Evolutionary conservation across 2,113 vertebrate genomes (phyloP).

Genomic region (Aptenodytes patagonicus): DNA sequence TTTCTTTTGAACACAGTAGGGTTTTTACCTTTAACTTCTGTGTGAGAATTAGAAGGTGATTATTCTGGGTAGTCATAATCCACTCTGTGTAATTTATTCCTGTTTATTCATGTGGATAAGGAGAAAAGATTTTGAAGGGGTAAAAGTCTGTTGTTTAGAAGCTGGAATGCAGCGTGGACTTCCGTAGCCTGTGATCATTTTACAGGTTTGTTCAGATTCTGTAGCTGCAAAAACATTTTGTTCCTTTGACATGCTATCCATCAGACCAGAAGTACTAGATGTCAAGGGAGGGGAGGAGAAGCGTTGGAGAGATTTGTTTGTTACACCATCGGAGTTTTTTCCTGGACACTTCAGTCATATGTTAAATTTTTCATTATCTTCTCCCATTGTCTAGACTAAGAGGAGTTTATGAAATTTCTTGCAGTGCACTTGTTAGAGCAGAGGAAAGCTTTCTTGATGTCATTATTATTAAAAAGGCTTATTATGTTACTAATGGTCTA

Average conservation of each 20-base stretch:
- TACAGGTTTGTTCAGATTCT: neutral
- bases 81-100: neutral
- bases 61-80: neutral
- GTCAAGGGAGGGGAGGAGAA: neutral
- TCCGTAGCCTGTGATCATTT: neutral
- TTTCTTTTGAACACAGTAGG: neutral
- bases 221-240: neutral
- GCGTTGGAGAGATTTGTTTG: neutral
- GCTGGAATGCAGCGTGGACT: neutral
- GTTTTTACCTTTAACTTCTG: neutral
- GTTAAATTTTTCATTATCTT: neutral
- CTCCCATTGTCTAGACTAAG: neutral
- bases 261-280: neutral
- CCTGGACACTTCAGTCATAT: neutral
- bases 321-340: neutral
- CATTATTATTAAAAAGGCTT: slow-evolving; percentile 2
- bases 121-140: neutral
- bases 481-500: slow-evolving; percentile 35
- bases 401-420: neutral
- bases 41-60: neutral
- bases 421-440: neutral
- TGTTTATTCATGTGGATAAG: neutral
- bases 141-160: neutral
- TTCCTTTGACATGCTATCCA: neutral
- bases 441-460: neutral